Evolutionary conservation across 2,888 invertebrate genomes (phyloP).

Genomic region (Cantharis lateralis): DNA sequence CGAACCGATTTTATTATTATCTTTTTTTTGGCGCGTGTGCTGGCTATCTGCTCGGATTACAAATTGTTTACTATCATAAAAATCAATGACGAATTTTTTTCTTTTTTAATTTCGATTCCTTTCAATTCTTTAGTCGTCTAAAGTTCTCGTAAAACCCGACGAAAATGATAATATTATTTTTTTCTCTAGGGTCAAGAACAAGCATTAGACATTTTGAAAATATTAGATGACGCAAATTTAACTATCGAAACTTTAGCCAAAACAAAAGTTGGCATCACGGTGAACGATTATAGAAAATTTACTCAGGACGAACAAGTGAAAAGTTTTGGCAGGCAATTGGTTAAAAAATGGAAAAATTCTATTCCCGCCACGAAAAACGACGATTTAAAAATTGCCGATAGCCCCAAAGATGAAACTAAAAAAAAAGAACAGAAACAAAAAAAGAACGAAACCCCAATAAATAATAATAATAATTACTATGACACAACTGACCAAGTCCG

Average conservation of each 20-base stretch:
- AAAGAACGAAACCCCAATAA: slow-evolving; percentile 53
- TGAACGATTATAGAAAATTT: slow-evolving; percentile 93
- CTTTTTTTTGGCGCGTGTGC: neutral
- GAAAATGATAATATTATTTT: slow-evolving; percentile 4
- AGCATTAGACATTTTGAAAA: slow-evolving; percentile 87
- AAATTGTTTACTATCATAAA: neutral
- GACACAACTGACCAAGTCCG: slow-evolving; percentile 77
- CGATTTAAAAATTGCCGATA: slow-evolving; percentile 43
- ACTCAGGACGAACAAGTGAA: slow-evolving; percentile 95
- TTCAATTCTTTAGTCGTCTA: neutral
- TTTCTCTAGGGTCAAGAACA: slow-evolving; percentile 83
- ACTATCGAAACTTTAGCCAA: slow-evolving; percentile 93
- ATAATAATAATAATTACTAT: slow-evolving; percentile 68
- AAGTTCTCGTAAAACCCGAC: neutral
- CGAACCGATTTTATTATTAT: slow-evolving; percentile 11
- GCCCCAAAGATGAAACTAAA: slow-evolving; percentile 55
- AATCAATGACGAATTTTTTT: neutral
- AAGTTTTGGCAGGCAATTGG: slow-evolving; percentile 91
- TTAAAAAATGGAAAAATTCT: slow-evolving; percentile 98
- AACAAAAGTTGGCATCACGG: slow-evolving; percentile 96
- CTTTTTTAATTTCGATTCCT: neutral
- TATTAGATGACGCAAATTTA: slow-evolving; percentile 86
- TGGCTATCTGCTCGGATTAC: neutral
- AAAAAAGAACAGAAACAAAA: slow-evolving; percentile 59
- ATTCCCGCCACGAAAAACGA: slow-evolving; percentile 64